Base-by-base conservation (phyloP, 2,888 invertebrate genomes). In the Hirudinaria manillensis region DNA sequence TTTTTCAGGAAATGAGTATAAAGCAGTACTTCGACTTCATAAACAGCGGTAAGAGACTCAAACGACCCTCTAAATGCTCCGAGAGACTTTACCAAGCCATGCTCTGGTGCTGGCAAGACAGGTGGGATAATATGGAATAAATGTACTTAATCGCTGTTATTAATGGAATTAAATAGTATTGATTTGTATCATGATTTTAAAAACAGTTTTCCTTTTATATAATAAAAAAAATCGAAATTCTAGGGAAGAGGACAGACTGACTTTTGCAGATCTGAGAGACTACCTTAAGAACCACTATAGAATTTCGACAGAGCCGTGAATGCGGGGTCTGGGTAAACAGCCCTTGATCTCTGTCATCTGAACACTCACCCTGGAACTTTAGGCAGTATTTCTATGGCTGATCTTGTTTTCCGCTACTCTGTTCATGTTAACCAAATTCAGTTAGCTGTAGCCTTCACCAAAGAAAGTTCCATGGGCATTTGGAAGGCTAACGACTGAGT, bases 21-120 rank as follows among this genome's bases (percentile, higher is more conserved):
- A 34, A 68, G 10, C 29, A 68, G 36, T 68, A 68, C 36, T 29
- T 68, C n/a, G 32, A 68, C 10, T 34, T 4, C 36, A 36, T 68
- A n/a, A 68, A 21, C 21, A 32, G 32, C n/a, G 68, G 68, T 32
- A 36, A 13, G 34, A 68, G 68, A 34, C 68, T 68, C 16, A 32
- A 32, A 32, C n/a, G 32, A 36, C 68, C 68, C 29, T 16, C 27
- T 29, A 36, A 34, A n/a, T 68, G 68, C 34, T 36, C 68, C 32
- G 34, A 32, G n/a, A n/a, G 13, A n/a, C 34, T 68, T 68, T 36
- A 68, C n/a, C 68, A 21, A 34, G 68, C 32, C 36, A 68, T 68
- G 68, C 34, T 34, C 16, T 34, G 68, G 29, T 68, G 68, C 36
- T 68, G 68, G 68, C 32, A 10, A 21, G 7, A 29, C 13, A 36